Percentiles rank a stretch among this genome's conserved stretches.
These are phyloP conservation scores for Setipinna tenuifilis DNA, from an alignment of 2,797 vertebrate genomes.

Conservation along the genomic window DNA sequence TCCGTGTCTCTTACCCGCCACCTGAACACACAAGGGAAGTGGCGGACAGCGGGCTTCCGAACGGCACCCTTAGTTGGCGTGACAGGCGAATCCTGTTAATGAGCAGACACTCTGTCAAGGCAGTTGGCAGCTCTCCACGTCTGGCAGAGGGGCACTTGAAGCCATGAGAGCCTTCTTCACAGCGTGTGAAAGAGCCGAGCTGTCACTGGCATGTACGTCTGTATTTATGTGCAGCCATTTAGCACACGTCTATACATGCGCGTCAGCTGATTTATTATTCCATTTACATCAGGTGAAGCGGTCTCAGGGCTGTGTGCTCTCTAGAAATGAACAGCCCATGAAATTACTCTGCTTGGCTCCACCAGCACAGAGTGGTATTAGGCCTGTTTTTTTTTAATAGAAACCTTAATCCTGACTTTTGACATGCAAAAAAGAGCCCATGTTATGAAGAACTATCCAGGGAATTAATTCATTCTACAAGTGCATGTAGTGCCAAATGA, in stretches of 20 bases:
- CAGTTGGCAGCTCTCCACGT: constrained; percentile 31
- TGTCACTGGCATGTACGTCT: constrained; percentile 7
- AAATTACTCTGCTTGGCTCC: neutral
- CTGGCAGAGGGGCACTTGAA: constrained; percentile 35
- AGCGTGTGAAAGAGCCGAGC: constrained; percentile 31
- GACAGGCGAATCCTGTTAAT: constrained; percentile 52
- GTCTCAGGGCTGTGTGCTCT: neutral
- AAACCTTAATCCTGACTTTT: neutral
- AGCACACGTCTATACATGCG: neutral
- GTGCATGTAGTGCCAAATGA: neutral
- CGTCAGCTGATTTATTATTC: neutral
- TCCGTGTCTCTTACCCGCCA: neutral
- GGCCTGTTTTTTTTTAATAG: too few relatives aligned
- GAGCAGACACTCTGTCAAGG: constrained; percentile 47
- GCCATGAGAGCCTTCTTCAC: constrained; percentile 29
- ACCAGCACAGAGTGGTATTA: neutral
- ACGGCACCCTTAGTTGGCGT: constrained; percentile 28
- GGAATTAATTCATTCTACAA: neutral
- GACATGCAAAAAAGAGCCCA: neutral
- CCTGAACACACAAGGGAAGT: neutral
- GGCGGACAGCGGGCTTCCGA: too few relatives aligned
- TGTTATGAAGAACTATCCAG: neutral
- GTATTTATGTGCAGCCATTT: neutral
- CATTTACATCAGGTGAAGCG: neutral
- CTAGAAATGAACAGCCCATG: neutral